Evolutionary conservation across 1,140 invertebrate species (phyloP), one percentile per base, ranked within the genome.

Genomic region (Diachasma alloeum): DNA sequence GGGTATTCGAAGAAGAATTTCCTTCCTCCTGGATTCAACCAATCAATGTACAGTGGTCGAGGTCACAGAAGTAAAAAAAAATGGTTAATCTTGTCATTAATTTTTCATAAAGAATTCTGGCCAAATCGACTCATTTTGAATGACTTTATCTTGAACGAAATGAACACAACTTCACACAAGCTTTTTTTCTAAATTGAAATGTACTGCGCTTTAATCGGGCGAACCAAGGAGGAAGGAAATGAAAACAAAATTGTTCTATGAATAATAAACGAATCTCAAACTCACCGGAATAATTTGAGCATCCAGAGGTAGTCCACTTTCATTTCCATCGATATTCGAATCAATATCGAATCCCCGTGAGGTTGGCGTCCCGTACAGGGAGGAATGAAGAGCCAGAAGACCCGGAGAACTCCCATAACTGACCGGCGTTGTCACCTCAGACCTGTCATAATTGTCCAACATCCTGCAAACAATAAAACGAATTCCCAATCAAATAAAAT

Each of bases 391-490:
- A 13, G 88, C 85, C 77, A 90, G 77, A 71, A 90, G 84, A 59
- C 88, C 88, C 13, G 88, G 84, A 0, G 88, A 88, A 69, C 86
- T 83, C 72, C 85, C 87, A 81, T 90, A 90, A 78, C 87, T 87
- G 24, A 87, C 84, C 67, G 87, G 87, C 72, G 88, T 88, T 83
- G 89, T 90, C 83, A 89, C 82, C 82, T 89, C 87, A 80, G 88
- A 84, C 80, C 88, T 84, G 79, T 90, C 88, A 84, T 90, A 90
- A 84, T 85, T 88, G 81, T 90, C 88, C 85, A 90, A 82, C 88
- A 90, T 90, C 76, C 88, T 90, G 78, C 19, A 86, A 74, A 56
- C 0, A 53, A 63, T 37, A 63, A 8, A 31, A 0, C 17, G 13
- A 72, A 36, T 48, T 53, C 11, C 11, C 31, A 26, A 66, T 46